phyloP scores from a whole-genome alignment of 2,888 invertebrate genomes.

The Unio pictorum region DNA sequence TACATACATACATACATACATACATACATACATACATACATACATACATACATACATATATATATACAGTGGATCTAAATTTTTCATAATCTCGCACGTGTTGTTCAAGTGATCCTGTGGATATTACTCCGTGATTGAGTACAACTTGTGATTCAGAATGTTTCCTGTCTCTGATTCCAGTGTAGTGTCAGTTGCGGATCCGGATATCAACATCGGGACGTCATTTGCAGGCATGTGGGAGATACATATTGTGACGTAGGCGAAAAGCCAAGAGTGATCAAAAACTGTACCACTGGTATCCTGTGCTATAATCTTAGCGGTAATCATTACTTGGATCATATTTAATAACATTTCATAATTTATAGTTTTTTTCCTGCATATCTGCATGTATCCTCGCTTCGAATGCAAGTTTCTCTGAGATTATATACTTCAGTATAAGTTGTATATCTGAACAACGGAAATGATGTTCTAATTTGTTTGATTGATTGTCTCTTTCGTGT shows the following conservation, averaged over 20 bases:
- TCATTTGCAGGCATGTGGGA: constrained; percentile 79
- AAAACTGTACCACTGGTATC: constrained; percentile 72
- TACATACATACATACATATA: no score
- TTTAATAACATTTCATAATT: background rate
- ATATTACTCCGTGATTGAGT: background rate
- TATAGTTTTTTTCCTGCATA: background rate
- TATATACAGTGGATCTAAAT: no score
- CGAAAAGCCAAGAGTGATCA: constrained; percentile 64
- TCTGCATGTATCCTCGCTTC: constrained; percentile 6
- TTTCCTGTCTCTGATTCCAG: constrained; percentile 60
- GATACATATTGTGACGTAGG: constrained; percentile 47
- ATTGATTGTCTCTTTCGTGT: no score
- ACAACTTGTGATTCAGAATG: background rate
- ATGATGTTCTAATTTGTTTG: no score
- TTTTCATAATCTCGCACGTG: no score
- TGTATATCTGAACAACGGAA: no score
- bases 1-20: no score
- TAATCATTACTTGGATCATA: constrained; percentile 68
- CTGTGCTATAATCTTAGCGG: constrained; percentile 82
- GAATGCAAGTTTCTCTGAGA: background rate
- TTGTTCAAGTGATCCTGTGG: background rate
- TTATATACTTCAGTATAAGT: no score
- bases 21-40: no score
- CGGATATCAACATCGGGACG: constrained; percentile 86
- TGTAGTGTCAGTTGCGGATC: constrained; percentile 94